Evolutionary conservation across 2,113 vertebrate genomes (phyloP).

Genomic region (Clarias batrachus): DNA sequence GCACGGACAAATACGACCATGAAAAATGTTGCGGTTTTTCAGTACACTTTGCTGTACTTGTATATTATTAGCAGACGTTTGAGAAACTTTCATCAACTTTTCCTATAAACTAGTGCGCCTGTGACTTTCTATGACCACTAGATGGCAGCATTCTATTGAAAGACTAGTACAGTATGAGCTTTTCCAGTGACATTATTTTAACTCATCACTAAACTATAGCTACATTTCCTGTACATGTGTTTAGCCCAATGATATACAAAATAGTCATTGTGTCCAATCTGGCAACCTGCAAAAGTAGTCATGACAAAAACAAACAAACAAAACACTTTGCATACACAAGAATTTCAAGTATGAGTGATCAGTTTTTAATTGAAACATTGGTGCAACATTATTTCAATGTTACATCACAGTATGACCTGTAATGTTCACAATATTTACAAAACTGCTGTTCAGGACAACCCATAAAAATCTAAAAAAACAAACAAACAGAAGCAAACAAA

Average conservation of each 20-base stretch:
- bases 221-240: neutral
- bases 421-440: conserved; percentile 97
- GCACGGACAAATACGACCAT: neutral
- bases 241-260: neutral
- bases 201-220: neutral
- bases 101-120: neutral
- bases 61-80: neutral
- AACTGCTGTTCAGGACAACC: conserved; percentile 87
- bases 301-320: neutral
- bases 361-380: conserved; percentile 94
- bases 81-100: neutral
- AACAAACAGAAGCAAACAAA: conserved; percentile 57
- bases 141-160: conserved; percentile 16
- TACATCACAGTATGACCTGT: conserved; percentile 92
- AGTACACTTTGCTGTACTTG: too few relatives aligned
- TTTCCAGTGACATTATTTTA: neutral
- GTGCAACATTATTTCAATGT: conserved; percentile 97
- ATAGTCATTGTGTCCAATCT: neutral
- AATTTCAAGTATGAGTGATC: conserved; percentile 89
- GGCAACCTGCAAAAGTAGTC: neutral
- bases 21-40: neutral
- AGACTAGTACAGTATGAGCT: neutral
- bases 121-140: neutral
- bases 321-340: conserved; percentile 64
- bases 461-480: conserved; percentile 69